Conservation (phyloP, 1,140 invertebrate species). For the Meteorus sp. region DNA sequence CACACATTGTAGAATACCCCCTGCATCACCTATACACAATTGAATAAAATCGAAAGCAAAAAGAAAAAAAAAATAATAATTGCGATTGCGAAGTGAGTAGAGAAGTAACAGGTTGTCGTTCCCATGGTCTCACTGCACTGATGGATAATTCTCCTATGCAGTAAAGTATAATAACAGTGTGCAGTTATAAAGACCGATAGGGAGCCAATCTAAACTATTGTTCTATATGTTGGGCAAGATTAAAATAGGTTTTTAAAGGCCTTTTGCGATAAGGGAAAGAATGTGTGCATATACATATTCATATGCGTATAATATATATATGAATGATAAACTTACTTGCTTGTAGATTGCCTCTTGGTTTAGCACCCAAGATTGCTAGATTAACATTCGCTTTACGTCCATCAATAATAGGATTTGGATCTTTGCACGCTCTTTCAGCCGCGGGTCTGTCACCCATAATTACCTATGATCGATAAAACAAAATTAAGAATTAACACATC, state of each 20-base stretch:
- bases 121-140: background rate
- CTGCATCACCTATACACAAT: too few species aligned
- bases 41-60: slow-evolving; percentile 8
- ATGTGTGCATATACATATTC: too few species aligned
- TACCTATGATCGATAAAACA: slow-evolving; percentile 67
- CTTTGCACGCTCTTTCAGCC: slow-evolving; percentile 94
- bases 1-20: too few species aligned
- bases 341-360: slow-evolving; percentile 85
- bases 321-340: slow-evolving; percentile 76
- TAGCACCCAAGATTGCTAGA: slow-evolving; percentile 94
- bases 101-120: slow-evolving; percentile 1
- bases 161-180: background rate
- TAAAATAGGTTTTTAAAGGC: background rate
- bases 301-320: too few species aligned
- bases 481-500: background rate
- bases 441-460: slow-evolving; percentile 94
- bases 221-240: background rate
- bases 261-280: background rate
- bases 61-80: slow-evolving; percentile 1
- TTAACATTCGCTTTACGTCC: slow-evolving; percentile 98
- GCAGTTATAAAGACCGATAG: background rate
- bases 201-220: background rate
- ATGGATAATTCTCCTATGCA: slow-evolving; percentile 2
- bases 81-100: background rate
- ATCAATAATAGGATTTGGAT: slow-evolving; percentile 98